Percentiles rank a stretch among this genome's conserved stretches.
phyloP scores from a whole-genome alignment of 2,888 invertebrate species.

The Hyposoter dolosus region DNA sequence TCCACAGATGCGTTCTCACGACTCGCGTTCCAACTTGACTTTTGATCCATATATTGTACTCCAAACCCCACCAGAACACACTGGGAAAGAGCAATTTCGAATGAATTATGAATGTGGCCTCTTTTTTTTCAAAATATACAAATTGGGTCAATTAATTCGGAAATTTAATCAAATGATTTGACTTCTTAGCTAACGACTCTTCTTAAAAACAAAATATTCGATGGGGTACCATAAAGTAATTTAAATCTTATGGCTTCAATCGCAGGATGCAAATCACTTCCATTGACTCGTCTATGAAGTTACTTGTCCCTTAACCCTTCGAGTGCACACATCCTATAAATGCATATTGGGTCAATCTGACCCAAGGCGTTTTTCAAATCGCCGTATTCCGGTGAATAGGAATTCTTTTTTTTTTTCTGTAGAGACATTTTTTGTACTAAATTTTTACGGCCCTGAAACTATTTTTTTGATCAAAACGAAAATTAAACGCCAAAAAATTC shows the following conservation, averaged over 20 bases:
- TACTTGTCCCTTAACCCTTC: no score
- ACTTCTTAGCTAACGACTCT: background rate
- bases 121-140: slow-evolving; percentile 6
- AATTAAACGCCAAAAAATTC: no score
- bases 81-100: slow-evolving; percentile 38
- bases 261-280: background rate
- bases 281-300: background rate
- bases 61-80: slow-evolving; percentile 18
- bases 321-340: no score
- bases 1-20: slow-evolving; percentile 62
- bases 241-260: background rate
- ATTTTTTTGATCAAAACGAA: no score
- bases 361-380: no score
- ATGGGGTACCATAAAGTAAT: background rate
- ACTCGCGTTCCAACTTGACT: slow-evolving; percentile 32
- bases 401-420: no score
- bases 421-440: no score
- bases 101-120: background rate
- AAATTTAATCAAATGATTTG: background rate
- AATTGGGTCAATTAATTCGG: background rate
- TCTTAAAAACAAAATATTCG: background rate
- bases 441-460: no score
- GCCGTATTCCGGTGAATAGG: no score
- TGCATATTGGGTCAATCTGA: no score
- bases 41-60: slow-evolving; percentile 34